Evolutionary conservation across 2,888 invertebrate species (phyloP), one percentile per base, ranked within the genome.

Genomic region (Cephus nigrinus): DNA sequence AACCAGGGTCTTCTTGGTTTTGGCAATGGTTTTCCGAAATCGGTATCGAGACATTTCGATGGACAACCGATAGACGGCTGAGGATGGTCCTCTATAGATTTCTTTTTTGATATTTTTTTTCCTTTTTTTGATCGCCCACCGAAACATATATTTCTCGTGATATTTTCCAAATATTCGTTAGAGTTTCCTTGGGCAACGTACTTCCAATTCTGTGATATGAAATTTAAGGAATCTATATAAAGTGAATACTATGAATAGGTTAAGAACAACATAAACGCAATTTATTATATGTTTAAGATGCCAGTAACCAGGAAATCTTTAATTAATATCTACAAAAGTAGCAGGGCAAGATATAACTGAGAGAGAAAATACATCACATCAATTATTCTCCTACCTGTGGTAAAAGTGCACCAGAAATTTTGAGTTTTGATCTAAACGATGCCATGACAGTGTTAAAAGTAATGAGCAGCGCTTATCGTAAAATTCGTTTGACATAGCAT

Each of bases 321-420:
- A 9, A 23, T 23, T 55, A 23, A 55, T 55, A 55, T 55, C 2
- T 55, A 55, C 55, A 55, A 55, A 55, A 55, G 55, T 55, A 9
- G 23, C 55, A 55, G 55, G 9, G 55, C 9, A 55, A 55, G 9
- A 23, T 55, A 23, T 55, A 15, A 55, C 55, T 12, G 36, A 55
- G 3, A 55, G 0, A 23, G 55, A 23, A 55, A 23, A 23, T 55
- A 23, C 23, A 1, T 11, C 2, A 55, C 2, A 15, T 40, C 23
- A 55, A 11, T 55, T 55, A 55, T 23, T 55, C 3, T 23, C 55
- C 23, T 23, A 55, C 55, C 55, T 55, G 55, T 55, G 55, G 23
- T 55, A 55, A 55, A 23, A 55, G 55, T 55, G 78, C 30, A 85
- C 81, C n/a, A 32, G 82, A 74, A 85, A 87, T 85, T 86, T 87